phyloP scores from a whole-genome alignment of 2,797 vertebrate genomes.

The Neopelma chrysocephalum region DNA sequence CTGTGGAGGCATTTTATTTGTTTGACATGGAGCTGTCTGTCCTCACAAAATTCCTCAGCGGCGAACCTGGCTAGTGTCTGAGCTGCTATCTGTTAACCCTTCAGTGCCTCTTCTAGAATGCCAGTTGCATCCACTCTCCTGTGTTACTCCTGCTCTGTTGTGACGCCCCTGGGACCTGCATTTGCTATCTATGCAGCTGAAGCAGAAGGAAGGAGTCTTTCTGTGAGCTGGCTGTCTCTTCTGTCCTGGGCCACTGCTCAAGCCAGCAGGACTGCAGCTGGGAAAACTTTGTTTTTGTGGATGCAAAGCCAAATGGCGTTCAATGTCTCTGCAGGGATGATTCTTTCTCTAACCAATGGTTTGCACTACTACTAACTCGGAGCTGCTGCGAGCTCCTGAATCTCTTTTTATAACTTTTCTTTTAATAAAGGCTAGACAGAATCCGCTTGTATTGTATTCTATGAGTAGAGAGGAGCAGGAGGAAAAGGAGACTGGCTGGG shows the following conservation, averaged over 20 bases:
- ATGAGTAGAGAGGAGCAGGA: neutral
- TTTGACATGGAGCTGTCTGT: neutral
- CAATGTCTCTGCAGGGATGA: conserved; percentile 36
- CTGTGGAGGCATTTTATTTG: neutral
- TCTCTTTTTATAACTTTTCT: conserved; percentile 67
- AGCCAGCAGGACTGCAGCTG: neutral
- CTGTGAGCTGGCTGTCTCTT: neutral
- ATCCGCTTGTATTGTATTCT: neutral
- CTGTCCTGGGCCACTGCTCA: neutral
- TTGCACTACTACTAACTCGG: conserved; percentile 60
- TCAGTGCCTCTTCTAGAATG: conserved; percentile 61
- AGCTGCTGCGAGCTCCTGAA: conserved; percentile 37
- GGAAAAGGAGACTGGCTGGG: neutral
- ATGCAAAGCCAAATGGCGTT: conserved; percentile 26
- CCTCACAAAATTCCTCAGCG: neutral
- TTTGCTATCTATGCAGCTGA: neutral
- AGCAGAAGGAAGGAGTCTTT: neutral
- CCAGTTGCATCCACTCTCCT: neutral
- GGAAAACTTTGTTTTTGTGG: neutral
- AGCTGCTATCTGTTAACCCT: conserved; percentile 41
- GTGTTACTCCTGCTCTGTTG: neutral
- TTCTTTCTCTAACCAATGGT: conserved; percentile 55
- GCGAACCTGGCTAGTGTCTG: neutral
- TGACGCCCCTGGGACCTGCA: neutral
- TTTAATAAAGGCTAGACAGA: conserved; percentile 69